Conservation (phyloP, 1,140 invertebrate genomes). For the Bombus sylvicola region DNA sequence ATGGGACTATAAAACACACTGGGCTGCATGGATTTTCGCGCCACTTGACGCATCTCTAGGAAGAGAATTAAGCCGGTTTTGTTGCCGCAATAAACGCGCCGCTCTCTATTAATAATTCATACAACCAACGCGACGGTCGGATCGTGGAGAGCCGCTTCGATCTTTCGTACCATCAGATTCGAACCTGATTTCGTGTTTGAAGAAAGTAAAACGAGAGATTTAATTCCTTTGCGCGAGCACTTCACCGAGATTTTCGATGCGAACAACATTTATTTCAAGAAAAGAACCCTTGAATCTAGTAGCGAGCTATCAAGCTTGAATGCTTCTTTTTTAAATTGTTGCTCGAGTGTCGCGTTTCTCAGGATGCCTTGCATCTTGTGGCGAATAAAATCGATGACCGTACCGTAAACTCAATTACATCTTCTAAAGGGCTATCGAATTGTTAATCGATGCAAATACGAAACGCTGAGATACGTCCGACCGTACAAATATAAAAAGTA, state of each 20-base stretch:
- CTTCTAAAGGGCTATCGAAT: not conserved
- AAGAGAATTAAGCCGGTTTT: conserved; percentile 14
- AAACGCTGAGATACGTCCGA: not conserved
- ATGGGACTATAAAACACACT: conserved; percentile 22
- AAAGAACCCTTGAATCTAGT: not conserved
- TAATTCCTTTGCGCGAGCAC: not conserved
- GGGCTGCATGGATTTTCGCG: conserved; percentile 36
- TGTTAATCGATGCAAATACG: not conserved
- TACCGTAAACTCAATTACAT: not conserved
- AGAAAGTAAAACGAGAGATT: not conserved
- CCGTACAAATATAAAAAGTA: not conserved
- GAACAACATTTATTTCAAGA: not conserved
- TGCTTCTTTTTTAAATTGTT: not conserved
- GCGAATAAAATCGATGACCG: not conserved
- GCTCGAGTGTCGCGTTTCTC: not conserved
- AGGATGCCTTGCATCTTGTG: not conserved
- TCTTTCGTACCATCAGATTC: not conserved
- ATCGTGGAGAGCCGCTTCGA: not conserved
- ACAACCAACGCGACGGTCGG: too few species aligned
- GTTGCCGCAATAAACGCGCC: conserved; percentile 11
- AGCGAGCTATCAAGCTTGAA: not conserved
- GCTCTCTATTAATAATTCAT: conserved; percentile 41
- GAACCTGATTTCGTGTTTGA: too few species aligned
- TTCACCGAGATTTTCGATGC: too few species aligned
- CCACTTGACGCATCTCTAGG: conserved; percentile 12